Percentiles rank a stretch among this genome's conserved stretches.
phyloP scores from a whole-genome alignment of 2,113 vertebrate genomes.

The Forbesichthys papilliferus region DNA sequence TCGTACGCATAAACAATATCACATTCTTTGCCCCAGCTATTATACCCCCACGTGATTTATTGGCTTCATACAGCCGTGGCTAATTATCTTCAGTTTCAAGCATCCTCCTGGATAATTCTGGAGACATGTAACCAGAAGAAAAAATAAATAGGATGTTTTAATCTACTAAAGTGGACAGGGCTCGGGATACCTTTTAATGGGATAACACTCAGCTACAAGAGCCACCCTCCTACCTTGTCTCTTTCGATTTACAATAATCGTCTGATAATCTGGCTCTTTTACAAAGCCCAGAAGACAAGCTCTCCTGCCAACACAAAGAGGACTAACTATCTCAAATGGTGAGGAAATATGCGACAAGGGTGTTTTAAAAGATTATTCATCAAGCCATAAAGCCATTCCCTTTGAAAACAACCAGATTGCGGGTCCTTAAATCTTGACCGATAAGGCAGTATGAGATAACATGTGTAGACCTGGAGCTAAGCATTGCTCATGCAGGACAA shows the following conservation, averaged over 20 bases:
- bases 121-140: not conserved
- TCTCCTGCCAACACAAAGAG: conserved; percentile 38
- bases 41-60: no score
- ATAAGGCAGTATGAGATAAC: conserved; percentile 63
- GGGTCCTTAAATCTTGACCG: conserved; percentile 59
- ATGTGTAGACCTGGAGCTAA: conserved; percentile 32
- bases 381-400: conserved; percentile 63
- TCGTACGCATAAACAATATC: no score
- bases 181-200: conserved; percentile 18
- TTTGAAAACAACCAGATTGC: conserved; percentile 66
- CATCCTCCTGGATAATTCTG: not conserved
- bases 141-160: not conserved
- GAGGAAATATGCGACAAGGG: conserved; percentile 60
- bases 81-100: not conserved
- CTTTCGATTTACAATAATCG: conserved; percentile 54
- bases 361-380: conserved; percentile 66
- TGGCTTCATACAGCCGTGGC: not conserved
- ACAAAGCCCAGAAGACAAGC: conserved; percentile 25
- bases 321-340: conserved; percentile 47
- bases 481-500: conserved; percentile 3
- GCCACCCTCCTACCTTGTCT: conserved; percentile 44
- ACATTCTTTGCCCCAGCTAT: no score
- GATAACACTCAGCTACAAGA: conserved; percentile 31
- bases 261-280: conserved; percentile 47
- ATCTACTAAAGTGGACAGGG: conserved; percentile 19